Evolutionary conservation across 1,140 invertebrate genomes (phyloP), one percentile per base, ranked within the genome.

Genomic region (Myzus persicae): DNA sequence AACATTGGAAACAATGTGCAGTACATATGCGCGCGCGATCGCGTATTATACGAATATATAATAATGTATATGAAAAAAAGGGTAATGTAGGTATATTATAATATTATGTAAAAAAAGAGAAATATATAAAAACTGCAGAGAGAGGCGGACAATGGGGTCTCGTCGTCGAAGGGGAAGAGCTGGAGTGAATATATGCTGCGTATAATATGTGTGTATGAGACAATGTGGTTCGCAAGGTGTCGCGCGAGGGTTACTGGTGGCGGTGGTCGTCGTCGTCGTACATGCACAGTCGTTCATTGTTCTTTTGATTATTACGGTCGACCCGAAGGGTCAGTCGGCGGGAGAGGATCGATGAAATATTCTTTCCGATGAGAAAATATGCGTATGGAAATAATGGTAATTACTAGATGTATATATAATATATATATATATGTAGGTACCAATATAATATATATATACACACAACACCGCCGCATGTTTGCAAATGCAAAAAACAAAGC

Each of bases 191-290:
- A 20, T 59, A 90, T 54, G 42, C 31, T 2, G n/a, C n/a, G 44
- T 36, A n/a, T n/a, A 11, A 18, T n/a, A 11, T 42, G n/a, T n/a
- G 26, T 67, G 59, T n/a, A 42, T 26, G 31, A 90, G 81, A 93
- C 91, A 93, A 93, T 93, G 91, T 84, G 91, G 91, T 93, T 85
- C 48, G 81, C 81, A 85, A 93, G 91, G 91, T 93, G 91, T 93
- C 81, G 91, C 46, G 81, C 38, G 76, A 93, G 81, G 91, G 76
- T 93, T 85, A 90, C 26, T 36, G 14, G 14, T n/a, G 11, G 59
- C 2, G 26, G 54, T 4, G 31, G 54, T 40, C n/a, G 48, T 11
- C 36, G 36, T 84, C 14, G 40, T 85, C 26, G 26, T 46, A 26
- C 38, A 84, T 84, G 26, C 40, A 54, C 9, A 31, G 67, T 76